A percentile compares a stretch with the other conserved stretches of the same genome.
Evolutionary conservation across 1,140 invertebrate species (phyloP).

Genomic region (Zeugodacus cucurbitae): DNA sequence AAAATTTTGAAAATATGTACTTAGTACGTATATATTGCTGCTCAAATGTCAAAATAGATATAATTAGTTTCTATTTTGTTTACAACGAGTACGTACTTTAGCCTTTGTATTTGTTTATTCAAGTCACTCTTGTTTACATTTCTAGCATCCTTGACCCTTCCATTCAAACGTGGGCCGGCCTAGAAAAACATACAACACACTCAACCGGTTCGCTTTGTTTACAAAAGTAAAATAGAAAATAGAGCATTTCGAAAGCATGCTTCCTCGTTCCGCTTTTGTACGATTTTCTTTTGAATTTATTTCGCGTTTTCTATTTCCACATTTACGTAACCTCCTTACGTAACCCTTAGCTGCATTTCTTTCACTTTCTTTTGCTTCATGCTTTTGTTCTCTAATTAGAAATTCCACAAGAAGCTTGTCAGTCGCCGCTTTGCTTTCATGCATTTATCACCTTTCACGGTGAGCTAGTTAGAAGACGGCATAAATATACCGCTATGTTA

Average conservation of each 20-base stretch:
- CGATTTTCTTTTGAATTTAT: background rate
- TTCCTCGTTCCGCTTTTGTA: background rate
- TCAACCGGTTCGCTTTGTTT: background rate
- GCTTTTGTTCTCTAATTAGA: conserved; percentile 34
- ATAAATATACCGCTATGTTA: background rate
- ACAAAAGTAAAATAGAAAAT: background rate
- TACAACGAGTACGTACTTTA: too few species aligned
- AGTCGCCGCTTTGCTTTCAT: background rate
- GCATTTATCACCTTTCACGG: background rate
- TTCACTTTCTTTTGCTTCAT: conserved; percentile 25
- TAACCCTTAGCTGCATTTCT: background rate
- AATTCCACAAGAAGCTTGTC: conserved; percentile 27
- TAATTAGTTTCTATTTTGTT: too few species aligned
- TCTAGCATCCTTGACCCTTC: background rate
- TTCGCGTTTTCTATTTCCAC: background rate
- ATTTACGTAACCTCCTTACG: background rate
- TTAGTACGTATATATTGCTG: too few species aligned
- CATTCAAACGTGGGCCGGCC: background rate
- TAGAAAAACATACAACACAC: background rate
- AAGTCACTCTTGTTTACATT: background rate
- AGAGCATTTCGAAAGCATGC: background rate
- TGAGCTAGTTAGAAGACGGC: background rate
- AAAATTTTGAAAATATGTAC: too few species aligned
- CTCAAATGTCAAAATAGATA: too few species aligned
- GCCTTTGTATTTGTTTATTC: background rate